Base-by-base conservation (phyloP, 2,113 vertebrate genomes). In the Seriola aureovittata region DNA sequence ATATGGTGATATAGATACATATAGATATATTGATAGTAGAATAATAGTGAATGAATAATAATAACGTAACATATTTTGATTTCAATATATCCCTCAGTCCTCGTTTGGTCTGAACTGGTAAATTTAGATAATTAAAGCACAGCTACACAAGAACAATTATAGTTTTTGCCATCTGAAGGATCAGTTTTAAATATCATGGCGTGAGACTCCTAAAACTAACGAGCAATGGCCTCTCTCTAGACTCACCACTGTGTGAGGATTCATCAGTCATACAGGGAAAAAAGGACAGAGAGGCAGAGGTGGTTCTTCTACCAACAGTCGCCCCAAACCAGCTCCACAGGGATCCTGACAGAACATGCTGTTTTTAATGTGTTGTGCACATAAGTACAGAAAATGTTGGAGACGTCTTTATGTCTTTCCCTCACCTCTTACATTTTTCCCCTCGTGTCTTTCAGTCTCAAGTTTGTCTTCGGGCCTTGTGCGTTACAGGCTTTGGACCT, bases 401-500 rank as follows among this genome's bases (percentile, higher is more conserved):
- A 32, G 34, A 11, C 42, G 16, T 50, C 17, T 42, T 46, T 9
- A 16, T 2, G 1, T 64, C 17, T 65, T 55, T 21, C 12, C 1
- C 42, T 48, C 16, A 4, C 29, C n/a, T 3, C 34, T 48, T 1
- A 4, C 1, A 1, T 44, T 54, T 69, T 19, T 14, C 54, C 60
- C 11, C 34, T 76, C 1, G 8, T 87, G 50, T 89, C 23, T 91
- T 77, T 12, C 91, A 99, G 98, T 80, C 81, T 99, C 88, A 97
- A 96, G 87, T 99, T 97, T 86, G 69, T 99, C 78, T 99, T 99
- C 55, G 98, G 98, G 1, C 82, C 97, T 0, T 95, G 92, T 66
- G 96, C 97, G 0, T 75, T 99, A 52, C 96, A 96, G 68, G 98
- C 98, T 11, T 87, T 99, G 93, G 97, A 99, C 89, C 74, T 99